phyloP scores from a whole-genome alignment of 2,797 vertebrate genomes.

The Xiphophorus birchmanni region DNA sequence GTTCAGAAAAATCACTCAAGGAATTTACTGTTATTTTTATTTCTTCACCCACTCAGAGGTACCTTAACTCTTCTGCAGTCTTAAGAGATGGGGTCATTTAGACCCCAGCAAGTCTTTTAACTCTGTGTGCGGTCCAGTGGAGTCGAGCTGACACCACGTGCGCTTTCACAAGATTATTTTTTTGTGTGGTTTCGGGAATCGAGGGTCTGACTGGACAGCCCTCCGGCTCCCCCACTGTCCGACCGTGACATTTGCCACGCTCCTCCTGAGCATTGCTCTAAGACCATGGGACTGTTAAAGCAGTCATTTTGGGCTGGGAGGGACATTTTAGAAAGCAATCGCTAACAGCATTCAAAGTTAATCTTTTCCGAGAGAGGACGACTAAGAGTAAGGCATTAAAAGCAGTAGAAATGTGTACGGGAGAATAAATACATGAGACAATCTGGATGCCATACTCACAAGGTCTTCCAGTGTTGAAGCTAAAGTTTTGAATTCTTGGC shows the following conservation, averaged over 20 bases:
- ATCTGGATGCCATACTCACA: slow-evolving; percentile 69
- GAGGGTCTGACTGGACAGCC: too few species aligned
- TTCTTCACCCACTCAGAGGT: slow-evolving; percentile 57
- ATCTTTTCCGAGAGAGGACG: slow-evolving; percentile 22
- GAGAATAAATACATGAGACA: not conserved
- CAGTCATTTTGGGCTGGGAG: slow-evolving; percentile 37
- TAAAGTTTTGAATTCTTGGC: slow-evolving; percentile 57
- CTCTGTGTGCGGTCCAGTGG: too few species aligned
- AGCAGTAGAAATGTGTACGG: slow-evolving; percentile 28
- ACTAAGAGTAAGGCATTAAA: slow-evolving; percentile 17
- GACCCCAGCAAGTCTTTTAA: too few species aligned
- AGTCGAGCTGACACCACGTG: too few species aligned
- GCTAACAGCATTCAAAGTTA: slow-evolving; percentile 32
- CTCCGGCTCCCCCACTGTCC: too few species aligned
- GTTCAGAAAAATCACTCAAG: slow-evolving; percentile 49
- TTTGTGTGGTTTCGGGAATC: too few species aligned
- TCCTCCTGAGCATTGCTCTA: too few species aligned
- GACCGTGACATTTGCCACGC: too few species aligned
- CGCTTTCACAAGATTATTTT: too few species aligned
- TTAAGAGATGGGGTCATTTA: too few species aligned
- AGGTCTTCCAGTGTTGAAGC: slow-evolving; percentile 60
- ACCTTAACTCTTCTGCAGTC: slow-evolving; percentile 10
- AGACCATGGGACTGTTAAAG: slow-evolving; percentile 25
- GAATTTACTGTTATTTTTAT: slow-evolving; percentile 46
- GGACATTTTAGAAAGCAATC: slow-evolving; percentile 48